Percentiles rank a stretch among this genome's conserved stretches.
These are phyloP conservation scores for Cybosia mesomella DNA, from an alignment of 2,888 invertebrate species.

Conservation along the genomic window DNA sequence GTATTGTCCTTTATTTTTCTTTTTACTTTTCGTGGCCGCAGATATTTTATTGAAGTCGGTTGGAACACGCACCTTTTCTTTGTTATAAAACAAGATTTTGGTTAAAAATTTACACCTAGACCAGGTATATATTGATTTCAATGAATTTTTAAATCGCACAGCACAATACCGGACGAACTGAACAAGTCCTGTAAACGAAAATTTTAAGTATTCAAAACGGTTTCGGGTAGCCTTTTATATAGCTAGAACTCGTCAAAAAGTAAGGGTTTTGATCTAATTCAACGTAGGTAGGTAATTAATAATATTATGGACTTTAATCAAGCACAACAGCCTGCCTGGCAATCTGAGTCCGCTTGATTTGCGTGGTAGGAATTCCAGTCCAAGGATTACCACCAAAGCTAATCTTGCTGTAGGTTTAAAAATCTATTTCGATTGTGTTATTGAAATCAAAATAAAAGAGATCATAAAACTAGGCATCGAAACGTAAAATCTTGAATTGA, in stretches of 20 bases:
- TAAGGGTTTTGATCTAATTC: too few species aligned
- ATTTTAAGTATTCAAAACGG: neutral
- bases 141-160: neutral
- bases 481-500: slow-evolving; percentile 21
- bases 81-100: slow-evolving; percentile 3
- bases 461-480: slow-evolving; percentile 4
- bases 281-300: neutral
- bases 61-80: slow-evolving; percentile 27
- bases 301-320: too few species aligned
- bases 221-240: neutral
- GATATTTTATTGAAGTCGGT: slow-evolving; percentile 49
- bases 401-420: neutral
- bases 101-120: slow-evolving; percentile 14
- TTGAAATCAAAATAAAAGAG: neutral
- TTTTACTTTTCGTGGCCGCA: slow-evolving; percentile 37
- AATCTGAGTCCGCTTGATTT: too few species aligned
- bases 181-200: neutral
- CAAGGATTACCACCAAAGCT: too few species aligned
- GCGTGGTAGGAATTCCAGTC: too few species aligned
- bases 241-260: neutral
- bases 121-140: neutral
- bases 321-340: too few species aligned
- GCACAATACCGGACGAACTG: neutral
- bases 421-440: neutral
- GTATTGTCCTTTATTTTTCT: slow-evolving; percentile 47